phyloP scores from a whole-genome alignment of 2,888 invertebrate species.

The Rosalia funebris region DNA sequence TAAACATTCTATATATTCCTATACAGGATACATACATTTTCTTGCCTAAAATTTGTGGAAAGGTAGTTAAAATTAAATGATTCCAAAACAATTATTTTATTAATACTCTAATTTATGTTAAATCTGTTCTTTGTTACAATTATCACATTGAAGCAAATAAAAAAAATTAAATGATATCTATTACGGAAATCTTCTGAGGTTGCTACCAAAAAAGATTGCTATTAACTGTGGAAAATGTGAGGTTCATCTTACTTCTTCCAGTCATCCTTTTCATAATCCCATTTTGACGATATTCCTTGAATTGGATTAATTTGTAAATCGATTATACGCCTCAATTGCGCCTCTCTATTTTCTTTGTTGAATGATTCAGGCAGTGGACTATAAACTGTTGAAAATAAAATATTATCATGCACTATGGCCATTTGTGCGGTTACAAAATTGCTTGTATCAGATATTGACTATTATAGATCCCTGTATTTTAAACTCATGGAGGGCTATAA shows the following conservation, averaged over 20 bases:
- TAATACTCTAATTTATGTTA: background rate
- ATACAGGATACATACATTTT: too few species aligned
- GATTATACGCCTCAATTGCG: constrained; percentile 71
- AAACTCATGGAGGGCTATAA: too few species aligned
- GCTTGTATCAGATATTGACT: too few species aligned
- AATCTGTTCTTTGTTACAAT: background rate
- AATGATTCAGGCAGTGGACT: constrained; percentile 61
- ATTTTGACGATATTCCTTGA: constrained; percentile 72
- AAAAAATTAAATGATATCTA: background rate
- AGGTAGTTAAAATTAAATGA: background rate
- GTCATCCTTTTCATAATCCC: constrained; percentile 76
- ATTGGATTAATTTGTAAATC: constrained; percentile 69
- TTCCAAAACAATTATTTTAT: background rate
- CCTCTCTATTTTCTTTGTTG: constrained; percentile 69
- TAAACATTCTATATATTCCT: too few species aligned
- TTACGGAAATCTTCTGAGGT: background rate
- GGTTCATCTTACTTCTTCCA: constrained; percentile 68
- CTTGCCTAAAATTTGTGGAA: too few species aligned
- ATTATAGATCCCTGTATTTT: too few species aligned
- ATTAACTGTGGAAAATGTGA: background rate
- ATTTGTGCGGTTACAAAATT: too few species aligned
- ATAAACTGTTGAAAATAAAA: constrained; percentile 11
- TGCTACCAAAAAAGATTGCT: background rate
- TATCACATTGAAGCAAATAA: background rate
- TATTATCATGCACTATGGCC: too few species aligned